Percentiles rank a stretch among this genome's conserved stretches.
Evolutionary conservation across 1,140 invertebrate genomes (phyloP).

Genomic region (Drosophila ironensis): DNA sequence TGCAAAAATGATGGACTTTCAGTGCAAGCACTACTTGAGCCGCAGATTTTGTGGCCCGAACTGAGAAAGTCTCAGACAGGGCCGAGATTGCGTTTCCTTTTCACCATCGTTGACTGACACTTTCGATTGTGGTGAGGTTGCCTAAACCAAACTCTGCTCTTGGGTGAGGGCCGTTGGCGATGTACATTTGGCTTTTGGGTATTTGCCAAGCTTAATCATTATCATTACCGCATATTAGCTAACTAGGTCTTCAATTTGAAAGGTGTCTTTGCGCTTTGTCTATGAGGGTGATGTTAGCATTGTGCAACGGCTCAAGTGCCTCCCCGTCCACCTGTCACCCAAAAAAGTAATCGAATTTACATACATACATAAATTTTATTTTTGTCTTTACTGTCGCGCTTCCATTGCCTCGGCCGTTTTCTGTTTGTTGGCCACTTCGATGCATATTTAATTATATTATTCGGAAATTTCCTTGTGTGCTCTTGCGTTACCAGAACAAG

Average conservation of each 20-base stretch:
- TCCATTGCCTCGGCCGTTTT: slow-evolving; percentile 30
- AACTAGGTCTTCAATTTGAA: slow-evolving; percentile 72
- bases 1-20: slow-evolving; percentile 18
- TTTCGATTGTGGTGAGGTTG: slow-evolving; percentile 15
- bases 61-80: slow-evolving; percentile 51
- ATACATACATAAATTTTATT: slow-evolving; percentile 66
- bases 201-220: slow-evolving; percentile 72
- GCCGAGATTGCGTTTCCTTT: slow-evolving; percentile 21
- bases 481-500: slow-evolving; percentile 31
- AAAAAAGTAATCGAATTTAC: slow-evolving; percentile 60
- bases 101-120: slow-evolving; percentile 25
- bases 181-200: slow-evolving; percentile 49
- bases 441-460: slow-evolving; percentile 64
- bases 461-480: slow-evolving; percentile 20
- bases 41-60: slow-evolving; percentile 23
- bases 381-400: slow-evolving; percentile 20
- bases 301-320: slow-evolving; percentile 62
- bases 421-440: background rate
- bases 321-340: slow-evolving; percentile 1
- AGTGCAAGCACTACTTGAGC: slow-evolving; percentile 8
- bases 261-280: slow-evolving; percentile 58
- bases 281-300: slow-evolving; percentile 34
- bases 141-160: background rate
- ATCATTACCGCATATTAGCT: slow-evolving; percentile 74
- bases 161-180: slow-evolving; percentile 8